phyloP scores from a whole-genome alignment of 2,797 vertebrate genomes.

The Petrocephalus schoutedeni region DNA sequence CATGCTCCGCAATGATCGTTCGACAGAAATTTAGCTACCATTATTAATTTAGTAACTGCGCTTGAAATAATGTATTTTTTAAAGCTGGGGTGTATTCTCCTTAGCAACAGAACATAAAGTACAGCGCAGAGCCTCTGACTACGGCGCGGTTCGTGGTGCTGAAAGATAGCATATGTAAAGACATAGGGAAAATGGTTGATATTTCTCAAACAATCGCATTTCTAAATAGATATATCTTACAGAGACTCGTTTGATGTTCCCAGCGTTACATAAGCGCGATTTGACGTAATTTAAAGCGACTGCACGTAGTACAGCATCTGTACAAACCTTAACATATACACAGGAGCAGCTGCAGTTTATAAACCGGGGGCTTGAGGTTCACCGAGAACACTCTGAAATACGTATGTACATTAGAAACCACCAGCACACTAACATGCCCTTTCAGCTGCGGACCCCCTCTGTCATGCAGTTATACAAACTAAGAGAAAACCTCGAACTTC shows the following conservation, averaged over 20 bases:
- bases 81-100: constrained; percentile 42
- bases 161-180: not conserved
- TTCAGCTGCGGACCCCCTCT: not conserved
- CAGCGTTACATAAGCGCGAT: constrained; percentile 1
- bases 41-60: not conserved
- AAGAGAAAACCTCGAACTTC: not conserved
- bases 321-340: not conserved
- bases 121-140: constrained; percentile 41
- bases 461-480: not conserved
- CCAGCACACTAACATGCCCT: not conserved
- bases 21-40: not conserved
- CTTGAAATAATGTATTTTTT: not conserved
- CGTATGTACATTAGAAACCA: not conserved
- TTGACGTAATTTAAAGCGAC: not conserved
- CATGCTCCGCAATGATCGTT: not conserved
- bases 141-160: constrained; percentile 46
- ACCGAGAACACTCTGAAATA: not conserved
- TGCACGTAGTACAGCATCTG: not conserved
- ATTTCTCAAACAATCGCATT: not conserved
- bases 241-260: not conserved
- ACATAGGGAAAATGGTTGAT: not conserved
- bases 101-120: constrained; percentile 56
- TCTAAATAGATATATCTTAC: not conserved
- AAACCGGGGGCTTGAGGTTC: not conserved
- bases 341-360: not conserved